Evolutionary conservation across 2,797 vertebrate species (phyloP), one percentile per base, ranked within the genome.

Genomic region (Acestrorhynchus altus): DNA sequence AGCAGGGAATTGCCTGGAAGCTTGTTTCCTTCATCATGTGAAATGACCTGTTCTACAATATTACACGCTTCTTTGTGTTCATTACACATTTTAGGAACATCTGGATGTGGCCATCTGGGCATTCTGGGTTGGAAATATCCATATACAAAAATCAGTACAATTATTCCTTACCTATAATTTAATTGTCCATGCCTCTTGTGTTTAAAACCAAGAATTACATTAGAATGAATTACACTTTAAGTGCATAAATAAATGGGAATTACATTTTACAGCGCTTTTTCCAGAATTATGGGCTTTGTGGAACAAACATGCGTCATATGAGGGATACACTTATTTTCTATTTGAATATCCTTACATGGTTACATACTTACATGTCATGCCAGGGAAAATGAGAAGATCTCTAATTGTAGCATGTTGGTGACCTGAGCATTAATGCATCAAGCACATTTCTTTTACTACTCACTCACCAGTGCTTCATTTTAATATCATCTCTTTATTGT

Each of bases 101-200:
- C 66, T 69, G 66, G 66, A 69, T 6, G 1, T 69, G 47, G 26
- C 66, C 66, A 69, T 69, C 66, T 52, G 66, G 66, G 46, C 12
- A 51, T 52, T 35, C 20, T 54, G 7, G 4, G 22, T 68, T 68
- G 16, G 51, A 51, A 68, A 31, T n/a, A 31, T 68, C 46, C 16
- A 13, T 63, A 18, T 63, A 31, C 35, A 51, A 49, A 68, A 49
- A 28, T 51, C 46, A 49, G 6, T 26, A 24, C 46, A 18, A 28
- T 51, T 68, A 35, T 51, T 51, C 46, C 26, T 68, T 13, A 18
- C 24, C 46, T n/a, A 10, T 67, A 2, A 2, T 35, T 2, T 67
- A 18, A 26, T 28, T 49, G 10, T 22, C 24, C 2, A 16, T 49
- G 16, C 26, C 8, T 31, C 26, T 51, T 31, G 26, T 60, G 26